Evolutionary conservation across 1,140 invertebrate species (phyloP).

Genomic region (Drosophila arizonae): DNA sequence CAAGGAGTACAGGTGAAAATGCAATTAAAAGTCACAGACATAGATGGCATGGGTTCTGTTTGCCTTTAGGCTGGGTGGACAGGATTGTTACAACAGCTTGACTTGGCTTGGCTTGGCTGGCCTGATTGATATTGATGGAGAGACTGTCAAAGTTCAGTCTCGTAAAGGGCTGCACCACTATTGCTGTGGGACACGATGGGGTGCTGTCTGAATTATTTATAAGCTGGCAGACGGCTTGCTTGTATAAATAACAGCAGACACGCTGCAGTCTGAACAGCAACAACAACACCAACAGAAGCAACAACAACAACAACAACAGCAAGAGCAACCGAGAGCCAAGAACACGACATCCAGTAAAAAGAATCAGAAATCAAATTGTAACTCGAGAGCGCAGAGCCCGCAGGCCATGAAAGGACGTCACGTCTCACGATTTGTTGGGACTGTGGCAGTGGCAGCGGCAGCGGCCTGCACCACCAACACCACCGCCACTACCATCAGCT

Average conservation of each 20-base stretch:
- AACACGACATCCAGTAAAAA: slow-evolving; percentile 53
- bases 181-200: slow-evolving; percentile 11
- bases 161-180: slow-evolving; percentile 4
- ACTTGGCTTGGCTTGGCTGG: no score
- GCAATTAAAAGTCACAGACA: slow-evolving; percentile 29
- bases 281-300: slow-evolving; percentile 37
- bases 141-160: slow-evolving; percentile 58
- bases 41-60: not conserved
- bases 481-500: not conserved
- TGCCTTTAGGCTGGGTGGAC: not conserved
- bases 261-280: slow-evolving; percentile 36
- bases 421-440: slow-evolving; percentile 20
- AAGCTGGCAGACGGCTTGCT: slow-evolving; percentile 40
- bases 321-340: slow-evolving; percentile 11
- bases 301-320: slow-evolving; percentile 24
- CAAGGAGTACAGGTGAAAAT: slow-evolving; percentile 47
- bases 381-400: slow-evolving; percentile 55
- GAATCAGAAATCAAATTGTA: slow-evolving; percentile 76
- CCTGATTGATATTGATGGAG: slow-evolving; percentile 41
- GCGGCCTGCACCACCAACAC: not conserved
- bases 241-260: slow-evolving; percentile 66
- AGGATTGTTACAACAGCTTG: not conserved
- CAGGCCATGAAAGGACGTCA: slow-evolving; percentile 60
- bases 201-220: slow-evolving; percentile 71
- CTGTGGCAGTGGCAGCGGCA: not conserved